phyloP scores from a whole-genome alignment of 2,888 invertebrate genomes.

The Trachelus tabidus region DNA sequence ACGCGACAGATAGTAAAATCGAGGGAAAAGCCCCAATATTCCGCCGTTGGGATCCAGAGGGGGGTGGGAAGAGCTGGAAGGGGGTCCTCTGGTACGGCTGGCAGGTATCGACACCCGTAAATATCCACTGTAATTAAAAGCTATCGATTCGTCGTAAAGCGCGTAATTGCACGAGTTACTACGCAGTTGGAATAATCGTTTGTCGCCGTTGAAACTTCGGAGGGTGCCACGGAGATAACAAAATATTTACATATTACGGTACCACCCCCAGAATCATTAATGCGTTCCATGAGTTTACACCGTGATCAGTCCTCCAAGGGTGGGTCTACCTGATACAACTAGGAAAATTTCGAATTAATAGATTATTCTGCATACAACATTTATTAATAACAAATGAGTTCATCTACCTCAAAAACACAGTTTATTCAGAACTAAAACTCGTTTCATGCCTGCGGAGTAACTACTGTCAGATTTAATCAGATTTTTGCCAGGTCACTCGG shows the following conservation, averaged over 20 bases:
- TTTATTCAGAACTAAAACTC: neutral
- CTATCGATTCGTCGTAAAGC: conserved; percentile 64
- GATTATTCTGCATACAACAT: neutral
- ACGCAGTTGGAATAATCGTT: conserved; percentile 61
- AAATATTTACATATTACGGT: conserved; percentile 65
- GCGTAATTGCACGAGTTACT: conserved; percentile 64
- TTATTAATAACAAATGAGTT: neutral
- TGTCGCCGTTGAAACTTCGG: conserved; percentile 38
- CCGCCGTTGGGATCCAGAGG: neutral
- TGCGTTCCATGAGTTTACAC: neutral
- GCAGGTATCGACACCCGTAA: conserved; percentile 36
- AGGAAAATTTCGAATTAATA: neutral
- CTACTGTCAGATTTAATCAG: neutral
- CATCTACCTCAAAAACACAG: neutral
- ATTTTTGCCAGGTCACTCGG: neutral
- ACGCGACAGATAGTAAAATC: neutral
- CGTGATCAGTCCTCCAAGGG: neutral
- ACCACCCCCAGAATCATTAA: neutral
- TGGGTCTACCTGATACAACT: neutral
- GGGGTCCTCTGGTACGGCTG: neutral
- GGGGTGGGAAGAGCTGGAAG: neutral
- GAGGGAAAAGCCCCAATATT: neutral
- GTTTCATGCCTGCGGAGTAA: neutral
- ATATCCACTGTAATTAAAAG: conserved; percentile 62
- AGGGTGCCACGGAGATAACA: conserved; percentile 54